phyloP scores from a whole-genome alignment of 2,797 vertebrate species.

The Meda fulgida region DNA sequence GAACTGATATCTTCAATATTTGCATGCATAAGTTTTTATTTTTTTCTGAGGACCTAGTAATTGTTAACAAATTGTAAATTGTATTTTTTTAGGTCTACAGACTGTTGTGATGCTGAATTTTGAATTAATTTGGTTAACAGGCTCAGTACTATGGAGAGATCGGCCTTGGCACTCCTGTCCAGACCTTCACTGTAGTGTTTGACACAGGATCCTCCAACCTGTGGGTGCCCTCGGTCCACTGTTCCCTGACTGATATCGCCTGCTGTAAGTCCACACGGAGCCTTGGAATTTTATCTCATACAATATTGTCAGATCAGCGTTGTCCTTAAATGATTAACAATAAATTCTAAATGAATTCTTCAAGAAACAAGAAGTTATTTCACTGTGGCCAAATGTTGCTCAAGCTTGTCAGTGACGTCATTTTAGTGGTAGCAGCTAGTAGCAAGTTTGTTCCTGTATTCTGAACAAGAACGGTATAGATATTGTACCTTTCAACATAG shows the following conservation, averaged over 20 bases:
- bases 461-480: background rate
- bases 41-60: background rate
- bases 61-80: background rate
- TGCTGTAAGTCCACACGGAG: slow-evolving; percentile 84
- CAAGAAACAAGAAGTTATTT: background rate
- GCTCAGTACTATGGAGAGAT: slow-evolving; percentile 93
- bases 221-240: slow-evolving; percentile 93
- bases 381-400: background rate
- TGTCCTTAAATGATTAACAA: background rate
- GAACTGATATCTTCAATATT: background rate
- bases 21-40: background rate
- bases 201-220: slow-evolving; percentile 97
- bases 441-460: slow-evolving; percentile 12
- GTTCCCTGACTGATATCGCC: slow-evolving; percentile 84
- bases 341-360: background rate
- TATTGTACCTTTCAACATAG: background rate
- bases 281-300: background rate
- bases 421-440: background rate
- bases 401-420: background rate
- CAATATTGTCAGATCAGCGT: background rate
- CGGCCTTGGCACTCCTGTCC: slow-evolving; percentile 82
- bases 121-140: slow-evolving; percentile 61
- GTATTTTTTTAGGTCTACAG: background rate
- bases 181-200: slow-evolving; percentile 93
- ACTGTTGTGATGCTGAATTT: background rate